Base-by-base conservation (phyloP, 2,888 invertebrate species). In the Rutpela maculata region DNA sequence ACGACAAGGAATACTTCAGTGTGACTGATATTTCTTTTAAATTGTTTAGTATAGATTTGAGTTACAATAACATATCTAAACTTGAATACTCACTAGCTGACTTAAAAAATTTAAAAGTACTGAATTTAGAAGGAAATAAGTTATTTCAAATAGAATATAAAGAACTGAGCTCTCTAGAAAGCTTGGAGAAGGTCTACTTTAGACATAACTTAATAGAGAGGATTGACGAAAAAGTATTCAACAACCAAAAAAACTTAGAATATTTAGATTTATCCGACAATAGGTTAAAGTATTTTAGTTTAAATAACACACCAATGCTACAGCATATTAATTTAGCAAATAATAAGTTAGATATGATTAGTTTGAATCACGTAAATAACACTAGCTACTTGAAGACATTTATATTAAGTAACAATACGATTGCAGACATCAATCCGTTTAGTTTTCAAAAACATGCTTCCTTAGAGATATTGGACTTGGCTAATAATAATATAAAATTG, bases 251-350 rank as follows among this genome's bases (percentile, higher is more conserved):
- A 10, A 75, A 78, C 31, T 75, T 88, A 17, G 78, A 78, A 71
- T 38, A 79, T 10, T 70, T 88, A 12, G 80, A 84, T 75, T 71
- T 88, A 43, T 83, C 84, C 0, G 11, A 80, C 15, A 88, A 88
- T 76, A 67, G 72, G 43, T 55, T 88, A n/a, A 60, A 65, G 10
- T 67, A 75, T 17, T 62, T 84, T 50, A 78, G 74, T 74, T 78
- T 86, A 22, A 79, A 75, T 4, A 76, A 84, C 73, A 77, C 84
- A 26, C 79, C 78, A 0, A 76, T 74, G 38, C 78, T 88, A 15
- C 78, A 86, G 75, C 70, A 78, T 57, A 76, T 88, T 26, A 85
- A 88, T 81, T 82, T 89, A 71, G 82, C 84, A 0, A 38, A 81
- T 22, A 88, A 88, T 78, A 78, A 80, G 43, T 59, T 86, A 43